Evolutionary conservation across 2,888 invertebrate genomes (phyloP).

Genomic region (Leucophenga montana): DNA sequence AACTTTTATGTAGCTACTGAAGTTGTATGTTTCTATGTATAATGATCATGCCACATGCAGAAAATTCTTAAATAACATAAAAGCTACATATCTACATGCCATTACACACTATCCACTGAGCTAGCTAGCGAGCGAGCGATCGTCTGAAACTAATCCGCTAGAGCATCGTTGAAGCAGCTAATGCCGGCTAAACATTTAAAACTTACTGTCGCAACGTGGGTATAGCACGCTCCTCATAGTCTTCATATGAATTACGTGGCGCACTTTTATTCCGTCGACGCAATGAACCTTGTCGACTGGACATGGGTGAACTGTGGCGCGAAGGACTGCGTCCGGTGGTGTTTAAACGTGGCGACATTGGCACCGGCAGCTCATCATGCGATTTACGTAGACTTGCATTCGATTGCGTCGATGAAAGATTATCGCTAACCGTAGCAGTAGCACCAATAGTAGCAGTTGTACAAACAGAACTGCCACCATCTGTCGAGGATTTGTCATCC

Average conservation of each 20-base stretch:
- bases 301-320: constrained; percentile 75
- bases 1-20: no score
- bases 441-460: constrained; percentile 6
- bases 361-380: constrained; percentile 70
- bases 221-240: constrained; percentile 88
- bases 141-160: constrained; percentile 13
- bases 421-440: constrained; percentile 19
- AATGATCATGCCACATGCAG: constrained; percentile 31
- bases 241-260: constrained; percentile 83
- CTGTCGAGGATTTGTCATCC: constrained; percentile 68
- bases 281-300: constrained; percentile 75
- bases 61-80: not conserved
- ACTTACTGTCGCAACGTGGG: constrained; percentile 89
- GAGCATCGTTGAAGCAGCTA: not conserved
- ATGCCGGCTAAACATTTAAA: constrained; percentile 22
- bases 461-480: constrained; percentile 48
- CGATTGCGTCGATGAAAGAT: constrained; percentile 31
- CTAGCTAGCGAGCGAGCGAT: not conserved
- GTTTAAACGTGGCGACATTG: constrained; percentile 68
- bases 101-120: constrained; percentile 10
- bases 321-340: constrained; percentile 67
- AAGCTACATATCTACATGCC: constrained; percentile 7
- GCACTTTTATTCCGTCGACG: constrained; percentile 81
- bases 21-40: no score
- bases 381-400: constrained; percentile 60